A percentile compares a stretch with the other conserved stretches of the same genome.
phyloP scores from a whole-genome alignment of 37 sponge, comb jelly and placozoan species.

The Petrosia ficiformis region DNA sequence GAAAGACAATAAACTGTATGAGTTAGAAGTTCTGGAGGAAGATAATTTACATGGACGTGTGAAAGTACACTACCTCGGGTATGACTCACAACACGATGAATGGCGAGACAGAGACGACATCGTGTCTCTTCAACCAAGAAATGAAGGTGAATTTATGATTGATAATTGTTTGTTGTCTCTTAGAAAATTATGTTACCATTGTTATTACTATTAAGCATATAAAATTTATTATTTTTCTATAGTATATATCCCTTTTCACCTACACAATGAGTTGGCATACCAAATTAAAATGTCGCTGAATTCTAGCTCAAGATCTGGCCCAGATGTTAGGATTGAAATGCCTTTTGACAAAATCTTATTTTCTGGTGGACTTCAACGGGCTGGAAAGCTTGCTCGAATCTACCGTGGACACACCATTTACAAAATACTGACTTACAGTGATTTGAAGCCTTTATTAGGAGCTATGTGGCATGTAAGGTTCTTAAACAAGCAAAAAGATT shows the following conservation, averaged over 20 bases:
- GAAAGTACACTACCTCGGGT: slow-evolving; percentile 18
- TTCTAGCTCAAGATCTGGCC: neutral
- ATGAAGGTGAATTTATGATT: too few species aligned
- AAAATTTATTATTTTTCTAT: too few species aligned
- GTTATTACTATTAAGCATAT: too few species aligned
- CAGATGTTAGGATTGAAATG: slow-evolving; percentile 16
- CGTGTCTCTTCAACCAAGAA: neutral
- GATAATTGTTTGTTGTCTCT: too few species aligned
- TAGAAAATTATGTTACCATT: too few species aligned
- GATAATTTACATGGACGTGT: neutral
- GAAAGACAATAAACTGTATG: slow-evolving; percentile 1
- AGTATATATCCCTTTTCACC: slow-evolving; percentile 10
- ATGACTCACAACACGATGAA: neutral
- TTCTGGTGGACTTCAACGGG: neutral
- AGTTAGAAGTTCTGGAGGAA: slow-evolving; percentile 1
- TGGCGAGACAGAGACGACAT: slow-evolving; percentile 2
- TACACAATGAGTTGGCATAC: slow-evolving; percentile 17
- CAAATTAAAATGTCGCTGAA: slow-evolving; percentile 11
- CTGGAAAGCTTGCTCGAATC: neutral
- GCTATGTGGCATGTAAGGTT: slow-evolving; percentile 5
- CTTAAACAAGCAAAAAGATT: neutral
- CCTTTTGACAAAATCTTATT: slow-evolving; percentile 9
- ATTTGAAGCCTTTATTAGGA: slow-evolving; percentile 15
- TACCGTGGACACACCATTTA: slow-evolving; percentile 2
- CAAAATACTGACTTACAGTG: neutral